Percentiles rank a stretch among this genome's conserved stretches.
Evolutionary conservation across 2,113 vertebrate species (phyloP).

Genomic region (Syrrhaptes paradoxus): DNA sequence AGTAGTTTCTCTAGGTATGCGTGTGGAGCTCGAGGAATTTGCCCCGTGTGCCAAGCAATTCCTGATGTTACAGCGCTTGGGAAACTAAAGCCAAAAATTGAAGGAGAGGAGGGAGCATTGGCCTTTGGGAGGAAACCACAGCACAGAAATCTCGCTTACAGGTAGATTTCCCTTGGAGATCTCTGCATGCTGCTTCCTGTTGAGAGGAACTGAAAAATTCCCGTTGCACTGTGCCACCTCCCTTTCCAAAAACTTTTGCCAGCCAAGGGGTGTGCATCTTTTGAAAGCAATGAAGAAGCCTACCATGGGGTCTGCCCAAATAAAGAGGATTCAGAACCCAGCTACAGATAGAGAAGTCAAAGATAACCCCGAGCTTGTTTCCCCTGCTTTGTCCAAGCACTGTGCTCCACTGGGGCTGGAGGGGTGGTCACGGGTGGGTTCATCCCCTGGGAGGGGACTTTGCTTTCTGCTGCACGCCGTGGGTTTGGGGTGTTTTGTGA

Average conservation of each 20-base stretch:
- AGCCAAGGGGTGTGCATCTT: background rate
- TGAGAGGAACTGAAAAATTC: background rate
- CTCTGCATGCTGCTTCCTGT: background rate
- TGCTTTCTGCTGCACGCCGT: background rate
- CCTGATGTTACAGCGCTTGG: background rate
- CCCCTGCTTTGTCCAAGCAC: background rate
- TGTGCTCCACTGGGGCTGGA: background rate
- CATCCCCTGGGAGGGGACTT: background rate
- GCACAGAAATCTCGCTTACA: background rate
- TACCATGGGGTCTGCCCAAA: background rate
- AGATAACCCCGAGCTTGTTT: background rate
- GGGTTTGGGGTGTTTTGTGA: background rate
- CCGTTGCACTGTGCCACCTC: rapidly evolving
- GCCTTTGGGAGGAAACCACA: background rate
- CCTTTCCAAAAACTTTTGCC: background rate
- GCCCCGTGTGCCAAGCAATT: background rate
- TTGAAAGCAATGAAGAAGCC: background rate
- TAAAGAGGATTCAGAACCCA: background rate
- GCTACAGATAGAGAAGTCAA: background rate
- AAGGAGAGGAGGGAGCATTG: background rate
- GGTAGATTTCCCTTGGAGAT: background rate
- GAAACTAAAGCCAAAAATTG: background rate
- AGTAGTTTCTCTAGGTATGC: background rate
- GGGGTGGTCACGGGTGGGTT: background rate
- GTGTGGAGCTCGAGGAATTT: background rate